phyloP scores from a whole-genome alignment of 2,113 vertebrate species.

The Sinosuthora webbiana region DNA sequence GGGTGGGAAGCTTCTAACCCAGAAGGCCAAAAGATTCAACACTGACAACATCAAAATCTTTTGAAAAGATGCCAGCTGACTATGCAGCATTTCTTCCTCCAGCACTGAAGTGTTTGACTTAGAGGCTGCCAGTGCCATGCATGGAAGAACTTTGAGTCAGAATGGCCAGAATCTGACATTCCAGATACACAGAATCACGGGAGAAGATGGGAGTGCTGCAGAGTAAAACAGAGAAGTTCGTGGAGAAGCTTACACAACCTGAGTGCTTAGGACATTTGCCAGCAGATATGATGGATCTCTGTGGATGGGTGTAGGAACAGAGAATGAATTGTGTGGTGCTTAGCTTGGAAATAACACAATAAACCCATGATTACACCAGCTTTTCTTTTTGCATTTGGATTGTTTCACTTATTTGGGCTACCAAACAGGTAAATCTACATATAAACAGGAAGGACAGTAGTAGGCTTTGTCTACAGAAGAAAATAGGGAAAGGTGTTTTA shows the following conservation, averaged over 20 bases:
- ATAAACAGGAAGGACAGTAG: not conserved
- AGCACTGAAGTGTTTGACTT: not conserved
- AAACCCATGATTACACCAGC: not conserved
- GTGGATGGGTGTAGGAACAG: not conserved
- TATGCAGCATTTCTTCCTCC: not conserved
- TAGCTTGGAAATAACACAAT: not conserved
- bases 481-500: not conserved
- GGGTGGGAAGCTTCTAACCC: not conserved
- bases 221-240: accelerated
- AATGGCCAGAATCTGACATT: not conserved
- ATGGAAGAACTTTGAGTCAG: not conserved
- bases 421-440: not conserved
- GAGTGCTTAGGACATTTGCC: not conserved
- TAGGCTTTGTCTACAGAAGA: not conserved
- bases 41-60: not conserved
- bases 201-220: not conserved
- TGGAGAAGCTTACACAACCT: not conserved
- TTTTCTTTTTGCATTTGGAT: not conserved
- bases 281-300: not conserved
- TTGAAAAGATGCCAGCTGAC: not conserved
- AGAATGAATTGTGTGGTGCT: not conserved
- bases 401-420: not conserved
- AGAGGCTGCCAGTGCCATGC: not conserved
- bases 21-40: not conserved
- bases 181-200: not conserved